Conservation (phyloP, 35 echinoderm and acorn worm species). For the Patiria miniata region DNA sequence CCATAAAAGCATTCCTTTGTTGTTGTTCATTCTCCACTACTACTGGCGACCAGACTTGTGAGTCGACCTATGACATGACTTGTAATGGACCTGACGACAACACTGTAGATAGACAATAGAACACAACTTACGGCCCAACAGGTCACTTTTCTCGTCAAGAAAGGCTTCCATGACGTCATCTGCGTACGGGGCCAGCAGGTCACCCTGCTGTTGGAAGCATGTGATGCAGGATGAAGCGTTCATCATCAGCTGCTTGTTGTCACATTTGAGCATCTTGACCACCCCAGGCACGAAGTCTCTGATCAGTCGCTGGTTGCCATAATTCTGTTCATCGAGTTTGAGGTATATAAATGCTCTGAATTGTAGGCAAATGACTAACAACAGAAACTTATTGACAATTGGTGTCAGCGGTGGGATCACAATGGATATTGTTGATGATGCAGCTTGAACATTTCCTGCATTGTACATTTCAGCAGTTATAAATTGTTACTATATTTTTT, state of each 20-base stretch:
- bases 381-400: too few species aligned
- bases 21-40: too few species aligned
- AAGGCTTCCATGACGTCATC: conserved; percentile 78
- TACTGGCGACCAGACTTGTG: too few species aligned
- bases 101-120: not conserved
- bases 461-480: too few species aligned
- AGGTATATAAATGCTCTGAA: too few species aligned
- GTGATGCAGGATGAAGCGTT: conserved; percentile 49
- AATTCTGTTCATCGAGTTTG: too few species aligned
- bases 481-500: too few species aligned
- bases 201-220: conserved; percentile 66
- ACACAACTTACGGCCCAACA: conserved; percentile 51
- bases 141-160: conserved; percentile 53
- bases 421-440: too few species aligned
- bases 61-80: not conserved
- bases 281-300: conserved; percentile 68
- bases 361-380: too few species aligned
- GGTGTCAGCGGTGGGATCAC: too few species aligned
- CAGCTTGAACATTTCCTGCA: too few species aligned
- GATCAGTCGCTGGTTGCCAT: conserved; percentile 31
- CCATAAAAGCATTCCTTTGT: too few species aligned
- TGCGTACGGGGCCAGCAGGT: conserved; percentile 70
- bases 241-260: conserved; percentile 36
- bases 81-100: not conserved
- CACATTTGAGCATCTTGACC: conserved; percentile 69